Conservation (phyloP, 2,888 invertebrate genomes). For the Chrysotoxum bicinctum region DNA sequence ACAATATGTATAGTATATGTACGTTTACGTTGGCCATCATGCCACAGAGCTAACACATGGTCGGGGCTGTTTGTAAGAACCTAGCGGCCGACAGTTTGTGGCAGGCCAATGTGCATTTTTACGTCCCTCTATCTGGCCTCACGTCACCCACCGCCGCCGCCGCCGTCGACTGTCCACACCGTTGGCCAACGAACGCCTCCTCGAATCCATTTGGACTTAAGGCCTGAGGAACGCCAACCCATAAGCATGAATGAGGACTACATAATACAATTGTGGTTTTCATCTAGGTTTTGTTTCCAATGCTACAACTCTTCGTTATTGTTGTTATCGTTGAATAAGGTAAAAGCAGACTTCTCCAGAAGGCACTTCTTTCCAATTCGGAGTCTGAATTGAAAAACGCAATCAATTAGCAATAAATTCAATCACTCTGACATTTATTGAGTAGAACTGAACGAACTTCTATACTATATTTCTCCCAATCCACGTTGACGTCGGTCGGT, state of each 20-base stretch:
- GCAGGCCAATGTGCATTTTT: constrained; percentile 39
- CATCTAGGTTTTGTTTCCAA: constrained; percentile 61
- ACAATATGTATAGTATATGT: neutral
- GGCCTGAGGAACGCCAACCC: constrained; percentile 25
- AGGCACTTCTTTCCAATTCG: constrained; percentile 62
- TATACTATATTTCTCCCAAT: constrained; percentile 22
- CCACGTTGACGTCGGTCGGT: neutral
- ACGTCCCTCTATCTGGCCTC: neutral
- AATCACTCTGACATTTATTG: constrained; percentile 73
- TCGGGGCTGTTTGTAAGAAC: constrained; percentile 47
- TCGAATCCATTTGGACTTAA: constrained; percentile 31
- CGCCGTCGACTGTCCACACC: neutral
- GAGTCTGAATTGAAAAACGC: constrained; percentile 71
- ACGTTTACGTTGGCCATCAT: constrained; percentile 25
- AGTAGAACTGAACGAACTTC: constrained; percentile 69
- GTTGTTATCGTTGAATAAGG: constrained; percentile 56
- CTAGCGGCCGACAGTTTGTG: constrained; percentile 51
- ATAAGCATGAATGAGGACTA: constrained; percentile 57
- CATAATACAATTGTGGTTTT: constrained; percentile 64
- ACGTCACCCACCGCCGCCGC: neutral
- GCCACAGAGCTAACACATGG: constrained; percentile 49
- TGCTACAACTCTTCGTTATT: constrained; percentile 17
- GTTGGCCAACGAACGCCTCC: neutral
- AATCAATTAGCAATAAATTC: constrained; percentile 73
- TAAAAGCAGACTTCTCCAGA: constrained; percentile 65